Evolutionary conservation across 2,113 vertebrate genomes (phyloP).

Genomic region (Colius striatus): DNA sequence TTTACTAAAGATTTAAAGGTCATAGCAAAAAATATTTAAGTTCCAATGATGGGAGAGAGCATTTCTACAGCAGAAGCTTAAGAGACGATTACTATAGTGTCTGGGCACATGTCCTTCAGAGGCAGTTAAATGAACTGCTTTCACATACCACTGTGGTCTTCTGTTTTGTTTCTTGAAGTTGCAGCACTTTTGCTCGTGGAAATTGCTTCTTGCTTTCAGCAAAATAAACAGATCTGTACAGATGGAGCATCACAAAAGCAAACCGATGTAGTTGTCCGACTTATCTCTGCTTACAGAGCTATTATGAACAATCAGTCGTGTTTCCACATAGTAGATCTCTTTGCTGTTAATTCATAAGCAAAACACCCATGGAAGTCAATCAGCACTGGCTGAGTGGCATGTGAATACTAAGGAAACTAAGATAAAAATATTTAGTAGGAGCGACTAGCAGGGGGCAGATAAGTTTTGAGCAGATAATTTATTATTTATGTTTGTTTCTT

Average conservation of each 20-base stretch:
- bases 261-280: background rate
- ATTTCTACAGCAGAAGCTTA: background rate
- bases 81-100: background rate
- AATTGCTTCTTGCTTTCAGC: background rate
- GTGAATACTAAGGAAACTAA: background rate
- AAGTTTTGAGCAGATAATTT: background rate
- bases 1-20: background rate
- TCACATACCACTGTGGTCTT: background rate
- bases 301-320: background rate
- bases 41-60: background rate
- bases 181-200: background rate
- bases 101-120: background rate
- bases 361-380: background rate
- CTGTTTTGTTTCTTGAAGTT: background rate
- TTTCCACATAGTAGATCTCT: background rate
- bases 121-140: background rate
- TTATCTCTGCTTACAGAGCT: background rate
- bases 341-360: background rate
- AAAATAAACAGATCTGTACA: constrained; percentile 34
- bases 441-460: background rate
- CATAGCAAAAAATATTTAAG: background rate
- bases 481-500: background rate
- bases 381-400: background rate
- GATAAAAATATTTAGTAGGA: background rate
- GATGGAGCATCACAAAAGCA: constrained; percentile 2